Percentiles rank a stretch among this genome's conserved stretches.
phyloP scores from a whole-genome alignment of 2,113 vertebrate species.

The Trichomycterus rosablanca region DNA sequence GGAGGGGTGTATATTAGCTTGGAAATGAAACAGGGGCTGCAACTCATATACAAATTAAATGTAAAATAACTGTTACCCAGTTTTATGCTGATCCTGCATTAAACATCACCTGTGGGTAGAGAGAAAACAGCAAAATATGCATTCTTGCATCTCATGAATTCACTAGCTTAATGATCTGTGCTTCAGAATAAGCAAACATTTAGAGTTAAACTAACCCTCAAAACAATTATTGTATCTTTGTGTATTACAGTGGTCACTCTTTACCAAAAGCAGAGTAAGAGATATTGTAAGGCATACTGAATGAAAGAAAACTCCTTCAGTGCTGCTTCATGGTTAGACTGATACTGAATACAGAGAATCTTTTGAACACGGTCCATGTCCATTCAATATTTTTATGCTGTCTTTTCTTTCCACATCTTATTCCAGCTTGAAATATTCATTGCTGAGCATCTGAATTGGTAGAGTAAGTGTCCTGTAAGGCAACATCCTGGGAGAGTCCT shows the following conservation, averaged over 20 bases:
- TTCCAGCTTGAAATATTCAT: conserved; percentile 68
- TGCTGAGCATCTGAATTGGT: conserved; percentile 70
- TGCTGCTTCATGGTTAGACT: conserved; percentile 72
- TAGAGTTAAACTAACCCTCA: background rate
- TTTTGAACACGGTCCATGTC: conserved; percentile 78
- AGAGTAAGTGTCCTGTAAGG: conserved; percentile 71
- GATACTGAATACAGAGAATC: conserved; percentile 78
- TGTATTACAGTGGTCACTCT: conserved; percentile 21
- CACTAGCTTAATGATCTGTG: background rate
- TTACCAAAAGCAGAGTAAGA: conserved; percentile 75
- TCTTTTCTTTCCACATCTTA: conserved; percentile 60
- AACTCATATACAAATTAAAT: conserved; percentile 72
- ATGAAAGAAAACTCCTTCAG: conserved; percentile 72
- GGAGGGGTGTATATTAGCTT: conserved; percentile 52
- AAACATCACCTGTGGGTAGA: conserved; percentile 53
- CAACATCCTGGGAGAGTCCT: conserved; percentile 68
- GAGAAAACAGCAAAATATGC: conserved; percentile 46
- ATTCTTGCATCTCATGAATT: conserved; percentile 24
- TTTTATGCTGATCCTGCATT: conserved; percentile 80
- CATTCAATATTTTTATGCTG: conserved; percentile 64
- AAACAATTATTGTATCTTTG: background rate
- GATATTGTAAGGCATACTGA: conserved; percentile 98
- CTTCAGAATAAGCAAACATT: conserved; percentile 1
- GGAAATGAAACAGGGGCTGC: conserved; percentile 47
- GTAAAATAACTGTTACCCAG: conserved; percentile 77